Evolutionary conservation across 2,113 vertebrate species (phyloP), one percentile per base, ranked within the genome.

Genomic region (Sitta europaea): DNA sequence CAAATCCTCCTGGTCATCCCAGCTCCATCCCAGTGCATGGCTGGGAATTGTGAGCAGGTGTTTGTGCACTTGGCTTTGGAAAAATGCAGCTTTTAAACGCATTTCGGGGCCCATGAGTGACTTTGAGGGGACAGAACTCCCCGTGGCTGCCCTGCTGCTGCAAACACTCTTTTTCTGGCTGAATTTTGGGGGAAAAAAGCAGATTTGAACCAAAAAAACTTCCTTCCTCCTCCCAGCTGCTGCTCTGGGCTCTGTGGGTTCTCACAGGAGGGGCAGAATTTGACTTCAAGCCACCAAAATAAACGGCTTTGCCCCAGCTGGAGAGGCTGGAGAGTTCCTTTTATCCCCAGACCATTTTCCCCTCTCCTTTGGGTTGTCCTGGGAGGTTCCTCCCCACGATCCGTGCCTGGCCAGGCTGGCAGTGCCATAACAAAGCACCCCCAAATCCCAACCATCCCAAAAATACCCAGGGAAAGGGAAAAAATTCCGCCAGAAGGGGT

Each of bases 61-160:
- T 20, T 51, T 31, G 27, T 12, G 27, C 59, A 1, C 47, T 12
- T 18, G 45, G 9, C 18, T 92, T 51, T 5, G 25, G 8, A 38
- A 28, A 83, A 78, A 57, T 6, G 22, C 22, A 47, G 31, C 22
- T 87, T 87, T 35, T 29, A 22, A 59, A n/a, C 17, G 13, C 15
- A 2, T 48, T 23, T n/a, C 18, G 66, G 61, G 70, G 23, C 16
- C 10, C 4, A 0, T 0, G 4, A 50, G 10, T 0, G 2, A 9
- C 19, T 77, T 5, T 4, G n/a, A 65, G 63, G 35, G 36, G 31
- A 3, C 6, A 45, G 11, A 20, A 4, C 21, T 70, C 76, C 38
- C 53, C 0, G 1, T 5, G 62, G n/a, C 47, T 61, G 31, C 6
- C 54, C 2, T 4, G 16, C 14, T 31, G 40, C 13, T 29, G 23